These are phyloP conservation scores for Ectemnius continuus DNA, from an alignment of 2,888 invertebrate species.

Conservation along the genomic window DNA sequence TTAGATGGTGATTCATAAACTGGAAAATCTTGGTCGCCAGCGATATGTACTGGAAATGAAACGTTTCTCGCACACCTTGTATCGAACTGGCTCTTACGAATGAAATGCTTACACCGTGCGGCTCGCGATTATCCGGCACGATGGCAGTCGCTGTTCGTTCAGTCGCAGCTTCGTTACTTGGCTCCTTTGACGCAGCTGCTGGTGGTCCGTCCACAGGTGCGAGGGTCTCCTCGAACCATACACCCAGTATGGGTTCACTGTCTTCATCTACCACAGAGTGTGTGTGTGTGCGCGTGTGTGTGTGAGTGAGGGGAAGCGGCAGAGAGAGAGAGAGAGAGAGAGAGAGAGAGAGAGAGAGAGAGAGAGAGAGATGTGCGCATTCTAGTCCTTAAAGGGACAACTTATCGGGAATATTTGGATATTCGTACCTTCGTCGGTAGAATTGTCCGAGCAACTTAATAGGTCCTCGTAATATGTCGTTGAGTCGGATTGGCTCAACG, in stretches of 20 bases:
- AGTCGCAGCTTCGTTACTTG: slow-evolving; percentile 78
- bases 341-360: too few species aligned
- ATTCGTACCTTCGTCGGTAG: slow-evolving; percentile 89
- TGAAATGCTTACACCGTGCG: slow-evolving; percentile 81
- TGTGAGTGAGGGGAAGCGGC: too few species aligned
- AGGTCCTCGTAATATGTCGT: slow-evolving; percentile 98
- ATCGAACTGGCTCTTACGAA: too few species aligned
- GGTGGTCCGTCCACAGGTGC: slow-evolving; percentile 85
- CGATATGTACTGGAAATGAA: slow-evolving; percentile 85
- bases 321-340: too few species aligned
- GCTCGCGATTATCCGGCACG: slow-evolving; percentile 88
- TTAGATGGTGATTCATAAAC: slow-evolving; percentile 90
- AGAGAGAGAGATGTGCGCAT: too few species aligned
- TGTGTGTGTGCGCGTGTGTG: too few species aligned
- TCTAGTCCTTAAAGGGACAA: background rate
- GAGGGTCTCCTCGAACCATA: slow-evolving; percentile 96
- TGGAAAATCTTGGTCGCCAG: slow-evolving; percentile 92
- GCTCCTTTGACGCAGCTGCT: slow-evolving; percentile 81
- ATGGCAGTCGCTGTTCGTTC: slow-evolving; percentile 80
- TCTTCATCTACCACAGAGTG: slow-evolving; percentile 82
- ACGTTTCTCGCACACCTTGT: background rate
- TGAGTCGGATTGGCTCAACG: slow-evolving; percentile 92
- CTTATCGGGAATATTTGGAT: slow-evolving; percentile 25
- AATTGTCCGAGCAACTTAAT: slow-evolving; percentile 93
- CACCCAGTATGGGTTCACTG: slow-evolving; percentile 91